Percentiles rank a stretch among this genome's conserved stretches.
Conservation (phyloP, 2,113 vertebrate species). For the Fukomys damarensis region DNA sequence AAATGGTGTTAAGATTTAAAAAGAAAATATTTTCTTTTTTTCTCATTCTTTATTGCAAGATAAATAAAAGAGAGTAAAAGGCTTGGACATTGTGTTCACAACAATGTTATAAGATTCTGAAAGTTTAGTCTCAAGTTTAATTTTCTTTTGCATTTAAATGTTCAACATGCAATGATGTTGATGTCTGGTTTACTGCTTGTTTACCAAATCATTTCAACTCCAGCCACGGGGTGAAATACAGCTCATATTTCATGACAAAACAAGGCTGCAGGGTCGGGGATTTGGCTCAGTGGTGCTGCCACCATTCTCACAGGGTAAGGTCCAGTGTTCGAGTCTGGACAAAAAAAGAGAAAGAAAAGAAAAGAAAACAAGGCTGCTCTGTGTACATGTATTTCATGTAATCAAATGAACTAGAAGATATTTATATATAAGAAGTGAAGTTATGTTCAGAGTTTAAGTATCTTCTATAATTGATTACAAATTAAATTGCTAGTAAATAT, state of each 20-base stretch:
- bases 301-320: no score
- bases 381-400: not conserved
- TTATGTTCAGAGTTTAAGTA: not conserved
- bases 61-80: not conserved
- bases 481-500: slow-evolving; percentile 33
- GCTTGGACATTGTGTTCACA: not conserved
- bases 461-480: not conserved
- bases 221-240: not conserved
- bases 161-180: not conserved
- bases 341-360: no score
- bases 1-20: slow-evolving; percentile 45
- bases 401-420: slow-evolving; percentile 35
- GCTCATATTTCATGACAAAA: slow-evolving; percentile 14
- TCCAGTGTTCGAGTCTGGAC: no score
- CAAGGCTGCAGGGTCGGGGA: no score
- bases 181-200: not conserved
- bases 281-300: no score
- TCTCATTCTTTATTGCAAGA: not conserved
- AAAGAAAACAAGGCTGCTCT: slow-evolving; percentile 30
- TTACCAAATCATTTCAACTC: slow-evolving; percentile 9
- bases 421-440: slow-evolving; percentile 35
- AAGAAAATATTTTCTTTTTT: not conserved
- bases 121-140: not conserved
- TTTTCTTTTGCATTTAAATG: slow-evolving; percentile 41
- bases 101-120: not conserved